Conservation (phyloP, 2,797 vertebrate species). For the Hippoglossus hippoglossus region DNA sequence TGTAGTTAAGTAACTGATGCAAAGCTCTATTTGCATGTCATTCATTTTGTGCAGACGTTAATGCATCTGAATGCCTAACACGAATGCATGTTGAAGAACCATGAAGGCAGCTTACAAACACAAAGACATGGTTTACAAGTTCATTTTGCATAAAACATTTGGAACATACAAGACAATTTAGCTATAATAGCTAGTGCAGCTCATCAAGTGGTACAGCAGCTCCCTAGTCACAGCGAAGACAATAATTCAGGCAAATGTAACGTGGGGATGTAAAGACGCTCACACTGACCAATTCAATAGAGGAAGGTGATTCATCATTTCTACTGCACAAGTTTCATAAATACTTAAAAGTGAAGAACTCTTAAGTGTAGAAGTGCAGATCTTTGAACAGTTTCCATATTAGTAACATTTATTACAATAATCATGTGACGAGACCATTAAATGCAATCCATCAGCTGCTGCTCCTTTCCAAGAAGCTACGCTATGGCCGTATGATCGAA, state of each 20-base stretch:
- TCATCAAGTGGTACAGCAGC: constrained; percentile 2
- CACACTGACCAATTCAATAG: not conserved
- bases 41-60: constrained; percentile 25
- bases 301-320: constrained; percentile 17
- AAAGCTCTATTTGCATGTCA: constrained; percentile 26
- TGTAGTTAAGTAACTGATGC: constrained; percentile 12
- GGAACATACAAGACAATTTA: constrained; percentile 23
- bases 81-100: constrained; percentile 8
- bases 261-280: constrained; percentile 14
- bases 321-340: constrained; percentile 1
- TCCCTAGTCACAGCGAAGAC: constrained; percentile 13
- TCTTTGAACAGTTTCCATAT: constrained; percentile 13
- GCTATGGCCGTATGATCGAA: constrained; percentile 10
- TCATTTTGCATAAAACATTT: constrained; percentile 47
- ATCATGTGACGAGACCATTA: constrained; percentile 16
- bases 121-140: constrained; percentile 12
- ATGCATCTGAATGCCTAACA: constrained; percentile 20
- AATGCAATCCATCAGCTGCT: constrained; percentile 16
- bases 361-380: not conserved
- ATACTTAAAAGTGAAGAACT: constrained; percentile 5
- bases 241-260: constrained; percentile 12
- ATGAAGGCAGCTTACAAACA: constrained; percentile 24
- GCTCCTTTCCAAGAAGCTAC: constrained; percentile 7
- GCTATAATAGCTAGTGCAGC: constrained; percentile 22
- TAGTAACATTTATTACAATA: constrained; percentile 13